Percentiles rank a stretch among this genome's conserved stretches.
phyloP scores from a whole-genome alignment of 2,797 vertebrate genomes.

The Sebastes oblongus region DNA sequence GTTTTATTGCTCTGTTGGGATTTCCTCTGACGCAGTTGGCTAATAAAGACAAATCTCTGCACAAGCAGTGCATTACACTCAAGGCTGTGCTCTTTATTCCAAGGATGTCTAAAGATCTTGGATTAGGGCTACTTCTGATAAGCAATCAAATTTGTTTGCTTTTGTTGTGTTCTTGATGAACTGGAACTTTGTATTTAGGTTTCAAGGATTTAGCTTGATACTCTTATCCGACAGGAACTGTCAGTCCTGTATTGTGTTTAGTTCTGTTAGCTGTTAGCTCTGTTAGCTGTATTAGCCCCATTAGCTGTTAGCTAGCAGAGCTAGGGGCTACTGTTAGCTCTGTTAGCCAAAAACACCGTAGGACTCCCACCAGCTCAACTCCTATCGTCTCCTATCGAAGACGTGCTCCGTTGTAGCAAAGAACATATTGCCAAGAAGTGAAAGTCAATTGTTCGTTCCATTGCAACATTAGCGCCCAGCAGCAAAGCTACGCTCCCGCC shows the following conservation, averaged over 20 bases:
- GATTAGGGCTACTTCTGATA: background rate
- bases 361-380: too few relatives aligned
- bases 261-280: background rate
- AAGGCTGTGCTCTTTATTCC: background rate
- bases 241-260: background rate
- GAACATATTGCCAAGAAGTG: too few relatives aligned
- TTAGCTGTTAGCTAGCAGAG: background rate
- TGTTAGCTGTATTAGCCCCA: too few relatives aligned
- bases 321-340: too few relatives aligned
- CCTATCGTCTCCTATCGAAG: too few relatives aligned
- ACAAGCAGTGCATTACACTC: background rate
- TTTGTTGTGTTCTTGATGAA: background rate
- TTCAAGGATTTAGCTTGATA: background rate
- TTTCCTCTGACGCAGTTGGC: slow-evolving; percentile 43
- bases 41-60: background rate
- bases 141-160: too few relatives aligned
- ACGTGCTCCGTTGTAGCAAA: too few relatives aligned
- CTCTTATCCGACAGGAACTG: background rate
- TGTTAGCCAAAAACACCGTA: too few relatives aligned
- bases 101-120: background rate
- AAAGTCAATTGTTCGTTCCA: too few relatives aligned
- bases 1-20: slow-evolving; percentile 24
- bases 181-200: background rate
- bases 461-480: too few relatives aligned
- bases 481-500: too few relatives aligned